phyloP scores from a whole-genome alignment of 2,797 vertebrate species.

The Pitangus sulphuratus region DNA sequence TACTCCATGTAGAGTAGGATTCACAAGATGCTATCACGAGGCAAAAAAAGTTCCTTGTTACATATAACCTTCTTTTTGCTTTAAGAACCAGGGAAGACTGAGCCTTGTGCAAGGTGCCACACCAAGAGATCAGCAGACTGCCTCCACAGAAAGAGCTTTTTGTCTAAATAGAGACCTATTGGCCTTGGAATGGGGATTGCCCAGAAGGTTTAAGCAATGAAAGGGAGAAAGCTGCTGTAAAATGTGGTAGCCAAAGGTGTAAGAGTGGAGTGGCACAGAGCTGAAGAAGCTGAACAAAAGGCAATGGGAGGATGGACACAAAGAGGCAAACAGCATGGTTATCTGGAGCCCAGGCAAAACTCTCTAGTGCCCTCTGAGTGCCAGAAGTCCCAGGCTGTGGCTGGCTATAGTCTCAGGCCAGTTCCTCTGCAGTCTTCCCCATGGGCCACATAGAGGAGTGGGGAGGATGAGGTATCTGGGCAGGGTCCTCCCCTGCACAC shows the following conservation, averaged over 20 bases:
- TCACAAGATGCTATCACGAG: not conserved
- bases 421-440: not conserved
- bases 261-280: not conserved
- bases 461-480: not conserved
- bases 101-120: not conserved
- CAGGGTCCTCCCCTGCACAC: slow-evolving; percentile 19
- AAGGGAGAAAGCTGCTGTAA: not conserved
- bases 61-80: not conserved
- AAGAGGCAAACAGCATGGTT: not conserved
- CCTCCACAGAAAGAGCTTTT: not conserved
- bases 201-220: not conserved
- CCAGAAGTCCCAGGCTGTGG: not conserved
- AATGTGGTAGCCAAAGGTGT: not conserved
- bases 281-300: not conserved
- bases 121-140: not conserved
- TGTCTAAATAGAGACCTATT: not conserved
- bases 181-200: fast-evolving
- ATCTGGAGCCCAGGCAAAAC: not conserved
- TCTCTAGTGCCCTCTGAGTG: not conserved
- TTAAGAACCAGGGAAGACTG: not conserved
- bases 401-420: not conserved
- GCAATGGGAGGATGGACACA: fast-evolving
- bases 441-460: fast-evolving
- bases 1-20: not conserved
- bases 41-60: not conserved